A percentile compares a stretch with the other conserved stretches of the same genome.
phyloP scores from a whole-genome alignment of 2,113 vertebrate genomes.

The Chaenocephalus aceratus region DNA sequence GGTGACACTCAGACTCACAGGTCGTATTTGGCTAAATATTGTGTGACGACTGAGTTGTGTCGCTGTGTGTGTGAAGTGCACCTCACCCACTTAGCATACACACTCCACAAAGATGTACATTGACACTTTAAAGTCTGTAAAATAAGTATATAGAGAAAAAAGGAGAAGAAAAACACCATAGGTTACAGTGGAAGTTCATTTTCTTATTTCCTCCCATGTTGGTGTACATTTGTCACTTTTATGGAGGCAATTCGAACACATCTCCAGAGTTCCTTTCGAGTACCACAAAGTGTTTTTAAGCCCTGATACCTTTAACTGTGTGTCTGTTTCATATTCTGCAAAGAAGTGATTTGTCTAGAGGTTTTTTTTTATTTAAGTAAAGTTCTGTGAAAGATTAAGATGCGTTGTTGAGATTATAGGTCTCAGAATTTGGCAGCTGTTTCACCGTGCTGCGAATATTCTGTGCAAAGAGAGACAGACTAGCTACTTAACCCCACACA shows the following conservation, averaged over 20 bases:
- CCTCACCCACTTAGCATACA: constrained; percentile 51
- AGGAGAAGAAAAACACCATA: constrained; percentile 33
- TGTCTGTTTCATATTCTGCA: constrained; percentile 1
- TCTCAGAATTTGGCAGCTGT: background rate
- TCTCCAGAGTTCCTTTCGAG: background rate
- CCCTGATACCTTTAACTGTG: background rate
- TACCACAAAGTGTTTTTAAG: constrained; percentile 24
- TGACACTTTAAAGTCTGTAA: constrained; percentile 60
- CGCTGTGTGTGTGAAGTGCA: constrained; percentile 11
- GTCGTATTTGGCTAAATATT: background rate
- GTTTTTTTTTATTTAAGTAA: background rate
- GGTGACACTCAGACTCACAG: constrained; percentile 15
- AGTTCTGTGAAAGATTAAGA: background rate
- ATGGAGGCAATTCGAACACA: constrained; percentile 22
- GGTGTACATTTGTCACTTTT: constrained; percentile 35
- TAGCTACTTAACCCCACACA: background rate
- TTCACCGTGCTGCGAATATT: background rate
- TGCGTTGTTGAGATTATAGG: background rate
- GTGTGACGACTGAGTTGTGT: constrained; percentile 6
- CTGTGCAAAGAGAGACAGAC: background rate
- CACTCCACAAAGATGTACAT: constrained; percentile 60
- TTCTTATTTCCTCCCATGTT: constrained; percentile 15
- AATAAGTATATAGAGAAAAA: constrained; percentile 43
- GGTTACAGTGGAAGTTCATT: constrained; percentile 25
- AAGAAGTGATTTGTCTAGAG: constrained; percentile 26